phyloP scores from a whole-genome alignment of 1,140 invertebrate species.

The Drosophila willistoni region DNA sequence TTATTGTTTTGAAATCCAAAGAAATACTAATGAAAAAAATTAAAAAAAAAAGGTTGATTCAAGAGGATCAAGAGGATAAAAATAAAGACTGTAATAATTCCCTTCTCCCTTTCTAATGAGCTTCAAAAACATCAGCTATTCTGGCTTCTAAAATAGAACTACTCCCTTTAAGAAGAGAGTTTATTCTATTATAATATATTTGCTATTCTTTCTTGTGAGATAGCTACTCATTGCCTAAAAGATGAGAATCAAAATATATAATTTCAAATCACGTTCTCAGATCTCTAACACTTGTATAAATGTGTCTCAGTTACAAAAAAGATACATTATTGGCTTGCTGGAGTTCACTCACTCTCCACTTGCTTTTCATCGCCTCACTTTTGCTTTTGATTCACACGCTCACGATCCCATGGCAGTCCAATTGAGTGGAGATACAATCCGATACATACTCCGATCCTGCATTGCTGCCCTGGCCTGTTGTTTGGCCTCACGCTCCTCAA shows the following conservation, averaged over 20 bases:
- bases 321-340: neutral
- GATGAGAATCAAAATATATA: neutral
- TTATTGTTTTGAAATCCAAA: no score
- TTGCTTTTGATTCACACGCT: constrained; percentile 71
- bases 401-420: constrained; percentile 54
- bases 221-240: neutral
- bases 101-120: no score
- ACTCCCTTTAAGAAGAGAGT: no score
- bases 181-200: no score
- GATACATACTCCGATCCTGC: constrained; percentile 24
- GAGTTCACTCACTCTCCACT: constrained; percentile 6
- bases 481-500: constrained; percentile 44
- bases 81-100: no score
- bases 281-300: neutral
- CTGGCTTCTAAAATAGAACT: no score
- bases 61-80: no score
- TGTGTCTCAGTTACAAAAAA: neutral
- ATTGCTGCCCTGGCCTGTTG: constrained; percentile 27
- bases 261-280: constrained; percentile 10
- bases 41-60: no score
- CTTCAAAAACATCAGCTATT: no score
- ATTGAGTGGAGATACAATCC: constrained; percentile 27
- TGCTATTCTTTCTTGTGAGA: no score
- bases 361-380: constrained; percentile 26
- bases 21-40: no score